Percentiles rank a stretch among this genome's conserved stretches.
Conservation (phyloP, 2,113 vertebrate genomes). For the Strigops habroptila region DNA sequence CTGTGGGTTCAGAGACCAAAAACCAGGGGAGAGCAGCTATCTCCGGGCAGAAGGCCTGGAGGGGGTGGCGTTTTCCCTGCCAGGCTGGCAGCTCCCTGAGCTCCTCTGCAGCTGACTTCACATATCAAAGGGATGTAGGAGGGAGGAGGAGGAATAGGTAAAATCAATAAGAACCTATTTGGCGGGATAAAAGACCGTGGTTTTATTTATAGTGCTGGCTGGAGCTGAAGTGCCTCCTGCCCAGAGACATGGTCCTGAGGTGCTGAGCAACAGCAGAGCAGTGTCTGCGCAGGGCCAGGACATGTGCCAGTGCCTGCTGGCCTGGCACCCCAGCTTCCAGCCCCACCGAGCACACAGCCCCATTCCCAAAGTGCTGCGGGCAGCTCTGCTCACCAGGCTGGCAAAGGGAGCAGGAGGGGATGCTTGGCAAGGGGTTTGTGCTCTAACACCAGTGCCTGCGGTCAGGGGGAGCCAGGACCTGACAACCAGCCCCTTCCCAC, state of each 20-base stretch:
- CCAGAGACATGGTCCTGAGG: not conserved
- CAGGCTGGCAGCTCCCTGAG: not conserved
- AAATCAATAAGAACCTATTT: constrained; percentile 60
- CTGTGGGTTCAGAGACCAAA: not conserved
- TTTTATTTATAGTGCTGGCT: constrained; percentile 57
- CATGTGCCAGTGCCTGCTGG: not conserved
- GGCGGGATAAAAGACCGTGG: not conserved
- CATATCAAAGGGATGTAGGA: not conserved
- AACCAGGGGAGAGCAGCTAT: not conserved
- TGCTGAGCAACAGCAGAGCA: not conserved
- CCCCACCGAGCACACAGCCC: rapidly evolving
- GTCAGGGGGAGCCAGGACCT: not conserved
- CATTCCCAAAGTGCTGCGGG: not conserved
- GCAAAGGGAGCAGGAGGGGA: not conserved
- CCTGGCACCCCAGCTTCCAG: not conserved
- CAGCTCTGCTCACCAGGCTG: not conserved
- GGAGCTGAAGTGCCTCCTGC: constrained; percentile 20
- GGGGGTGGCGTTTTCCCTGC: not conserved
- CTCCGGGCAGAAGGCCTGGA: not conserved
- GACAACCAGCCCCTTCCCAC: not conserved
- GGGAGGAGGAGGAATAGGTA: constrained; percentile 11
- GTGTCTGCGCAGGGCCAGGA: not conserved
- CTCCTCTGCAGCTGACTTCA: constrained; percentile 21
- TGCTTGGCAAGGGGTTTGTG: rapidly evolving
- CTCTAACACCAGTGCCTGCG: not conserved